These are phyloP conservation scores for Vanacampus margaritifer DNA, from an alignment of 2,113 vertebrate genomes.

Conservation along the genomic window DNA sequence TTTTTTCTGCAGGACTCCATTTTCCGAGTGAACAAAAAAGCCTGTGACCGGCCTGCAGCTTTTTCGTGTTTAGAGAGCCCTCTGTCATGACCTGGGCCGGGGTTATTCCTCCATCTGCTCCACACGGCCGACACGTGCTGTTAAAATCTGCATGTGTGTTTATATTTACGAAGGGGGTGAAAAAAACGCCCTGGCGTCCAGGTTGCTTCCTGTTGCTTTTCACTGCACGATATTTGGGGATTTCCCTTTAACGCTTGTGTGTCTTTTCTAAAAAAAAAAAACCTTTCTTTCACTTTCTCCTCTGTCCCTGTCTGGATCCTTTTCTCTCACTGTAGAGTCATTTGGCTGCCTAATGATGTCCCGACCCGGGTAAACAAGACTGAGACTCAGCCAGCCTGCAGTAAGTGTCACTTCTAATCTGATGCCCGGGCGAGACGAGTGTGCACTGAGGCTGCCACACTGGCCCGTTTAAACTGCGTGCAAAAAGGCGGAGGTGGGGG, in stretches of 20 bases:
- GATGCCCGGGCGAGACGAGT: constrained; percentile 39
- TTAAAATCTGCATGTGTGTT: constrained; percentile 23
- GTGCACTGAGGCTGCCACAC: constrained; percentile 27
- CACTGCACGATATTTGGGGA: too few relatives aligned
- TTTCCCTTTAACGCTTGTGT: too few relatives aligned
- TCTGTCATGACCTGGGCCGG: constrained; percentile 25
- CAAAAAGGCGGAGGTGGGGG: background rate
- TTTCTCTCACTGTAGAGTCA: constrained; percentile 40
- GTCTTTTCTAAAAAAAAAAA: too few relatives aligned
- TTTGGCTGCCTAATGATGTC: constrained; percentile 57
- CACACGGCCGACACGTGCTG: background rate
- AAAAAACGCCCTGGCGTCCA: constrained; percentile 33
- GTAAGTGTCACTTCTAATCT: constrained; percentile 64
- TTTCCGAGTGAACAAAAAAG: constrained; percentile 18
- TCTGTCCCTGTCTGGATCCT: constrained; percentile 10
- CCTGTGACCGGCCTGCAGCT: constrained; percentile 20
- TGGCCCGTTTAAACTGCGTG: constrained; percentile 11
- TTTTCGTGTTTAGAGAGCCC: constrained; percentile 15
- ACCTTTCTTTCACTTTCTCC: background rate
- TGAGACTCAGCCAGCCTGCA: constrained; percentile 59
- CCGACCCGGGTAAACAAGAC: constrained; percentile 55
- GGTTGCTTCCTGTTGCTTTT: constrained; percentile 8
- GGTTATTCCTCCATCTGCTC: constrained; percentile 9
- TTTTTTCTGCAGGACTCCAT: constrained; percentile 10
- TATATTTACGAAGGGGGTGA: constrained; percentile 58